Evolutionary conservation across 2,797 vertebrate species (phyloP).

Genomic region (Adelosebastes latens): DNA sequence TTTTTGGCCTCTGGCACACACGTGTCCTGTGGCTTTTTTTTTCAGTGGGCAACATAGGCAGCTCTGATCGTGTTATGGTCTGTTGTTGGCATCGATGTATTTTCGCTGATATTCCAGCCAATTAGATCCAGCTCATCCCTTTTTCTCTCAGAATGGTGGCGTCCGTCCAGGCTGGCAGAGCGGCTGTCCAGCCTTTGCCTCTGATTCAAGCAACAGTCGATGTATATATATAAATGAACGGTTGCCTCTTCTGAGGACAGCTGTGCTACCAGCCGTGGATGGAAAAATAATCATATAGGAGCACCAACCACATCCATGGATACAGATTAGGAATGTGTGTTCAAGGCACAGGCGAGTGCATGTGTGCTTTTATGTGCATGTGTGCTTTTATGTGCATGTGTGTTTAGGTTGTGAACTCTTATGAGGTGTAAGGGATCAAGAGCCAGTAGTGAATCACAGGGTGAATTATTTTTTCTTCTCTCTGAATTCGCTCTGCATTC

Average conservation of each 20-base stretch:
- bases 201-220: conserved; percentile 48
- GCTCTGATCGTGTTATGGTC: conserved; percentile 18
- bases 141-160: conserved; percentile 1
- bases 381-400: neutral
- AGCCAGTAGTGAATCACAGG: conserved; percentile 39
- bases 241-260: conserved; percentile 60
- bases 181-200: conserved; percentile 11
- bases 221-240: conserved; percentile 63
- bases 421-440: conserved; percentile 27
- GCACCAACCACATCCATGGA: conserved; percentile 42
- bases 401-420: conserved; percentile 20
- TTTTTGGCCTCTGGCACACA: conserved; percentile 35
- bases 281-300: conserved; percentile 56
- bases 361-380: neutral
- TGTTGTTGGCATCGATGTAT: conserved; percentile 11
- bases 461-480: conserved; percentile 26
- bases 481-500: conserved; percentile 7
- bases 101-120: conserved; percentile 29
- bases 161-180: conserved; percentile 23
- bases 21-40: conserved; percentile 30
- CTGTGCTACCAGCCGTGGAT: conserved; percentile 50
- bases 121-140: conserved; percentile 3
- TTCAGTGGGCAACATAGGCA: conserved; percentile 14
- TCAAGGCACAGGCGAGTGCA: neutral
- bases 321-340: conserved; percentile 25